phyloP scores from a whole-genome alignment of 35 echinoderm and acorn worm species.

The Hemicentrotus pulcherrimus region DNA sequence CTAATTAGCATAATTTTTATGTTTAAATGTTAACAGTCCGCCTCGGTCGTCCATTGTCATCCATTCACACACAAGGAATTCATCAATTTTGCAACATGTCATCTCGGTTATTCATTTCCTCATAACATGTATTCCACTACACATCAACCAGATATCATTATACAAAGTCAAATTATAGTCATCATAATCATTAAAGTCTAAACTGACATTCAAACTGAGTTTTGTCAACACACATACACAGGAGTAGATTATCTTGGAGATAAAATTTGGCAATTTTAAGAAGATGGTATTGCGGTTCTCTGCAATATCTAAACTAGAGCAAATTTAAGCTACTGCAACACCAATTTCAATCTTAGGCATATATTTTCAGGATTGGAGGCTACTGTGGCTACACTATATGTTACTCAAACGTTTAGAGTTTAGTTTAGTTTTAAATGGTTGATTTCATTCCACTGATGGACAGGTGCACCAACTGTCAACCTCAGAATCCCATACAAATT shows the following conservation, averaged over 20 bases:
- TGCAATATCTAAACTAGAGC: background rate
- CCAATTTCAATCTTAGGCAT: background rate
- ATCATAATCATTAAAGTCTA: background rate
- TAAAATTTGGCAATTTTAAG: background rate
- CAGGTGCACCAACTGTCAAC: background rate
- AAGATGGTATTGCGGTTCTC: background rate
- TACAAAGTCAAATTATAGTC: background rate
- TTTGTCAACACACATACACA: background rate
- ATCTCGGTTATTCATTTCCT: background rate
- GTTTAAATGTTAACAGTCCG: constrained; percentile 10
- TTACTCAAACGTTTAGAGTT: no score
- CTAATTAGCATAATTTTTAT: background rate
- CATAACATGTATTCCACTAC: background rate
- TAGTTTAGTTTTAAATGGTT: background rate
- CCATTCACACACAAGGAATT: background rate
- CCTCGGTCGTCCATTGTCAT: background rate
- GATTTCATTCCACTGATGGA: background rate
- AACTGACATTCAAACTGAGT: background rate
- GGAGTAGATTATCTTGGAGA: background rate
- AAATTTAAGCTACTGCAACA: background rate
- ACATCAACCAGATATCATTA: background rate
- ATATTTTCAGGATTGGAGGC: background rate
- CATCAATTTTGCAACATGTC: background rate
- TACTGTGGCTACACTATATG: background rate
- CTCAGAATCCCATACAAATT: background rate